Base-by-base conservation (phyloP, 1,140 invertebrate species). In the Calycopis cecrops region DNA sequence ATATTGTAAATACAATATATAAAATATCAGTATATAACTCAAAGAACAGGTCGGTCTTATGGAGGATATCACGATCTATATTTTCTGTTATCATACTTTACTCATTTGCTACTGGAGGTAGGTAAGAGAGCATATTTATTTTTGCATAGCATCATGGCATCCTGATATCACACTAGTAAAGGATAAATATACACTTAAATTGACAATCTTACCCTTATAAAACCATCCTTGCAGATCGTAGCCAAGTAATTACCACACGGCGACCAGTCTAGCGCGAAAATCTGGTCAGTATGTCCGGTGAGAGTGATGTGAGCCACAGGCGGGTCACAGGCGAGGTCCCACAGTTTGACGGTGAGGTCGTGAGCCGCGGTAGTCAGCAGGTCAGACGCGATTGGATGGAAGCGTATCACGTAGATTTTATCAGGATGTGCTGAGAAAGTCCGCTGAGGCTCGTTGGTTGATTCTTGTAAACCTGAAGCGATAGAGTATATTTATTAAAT, bases 211-310 rank as follows among this genome's bases (percentile, higher is more conserved):
- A 98, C 91, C 64, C 96, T 90, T 8, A 98, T 88, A 68, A 93
- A 92, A n/a, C 93, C 93, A 87, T 98, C 97, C 79, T 96, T 97
- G 83, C 95, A 96, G 0, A 96, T 92, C 4, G 94, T 97, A 8
- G 96, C 95, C 40, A 96, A 90, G 71, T 91, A 93, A 8, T 91
- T 91, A 1, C 97, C 97, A 75, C 95, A 96, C 0, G 94, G 94
- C 58, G 96, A 97, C 97, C 97, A 99, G 7, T 94, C 93, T 48
- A 96, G 89, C 57, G 94, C 93, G 62, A 97, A 98, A 76, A 98
- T 96, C 89, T 96, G 94, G 75, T 96, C 95, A 0, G 90, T 91
- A 67, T 95, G 94, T 0, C 93, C 93, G 3, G 85, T 88, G 0
- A 94, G 70, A 0, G 88, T 88, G 12, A 93, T 90, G 17, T 84